phyloP scores from a whole-genome alignment of 2,888 invertebrate species.

The Eurois occulta region DNA sequence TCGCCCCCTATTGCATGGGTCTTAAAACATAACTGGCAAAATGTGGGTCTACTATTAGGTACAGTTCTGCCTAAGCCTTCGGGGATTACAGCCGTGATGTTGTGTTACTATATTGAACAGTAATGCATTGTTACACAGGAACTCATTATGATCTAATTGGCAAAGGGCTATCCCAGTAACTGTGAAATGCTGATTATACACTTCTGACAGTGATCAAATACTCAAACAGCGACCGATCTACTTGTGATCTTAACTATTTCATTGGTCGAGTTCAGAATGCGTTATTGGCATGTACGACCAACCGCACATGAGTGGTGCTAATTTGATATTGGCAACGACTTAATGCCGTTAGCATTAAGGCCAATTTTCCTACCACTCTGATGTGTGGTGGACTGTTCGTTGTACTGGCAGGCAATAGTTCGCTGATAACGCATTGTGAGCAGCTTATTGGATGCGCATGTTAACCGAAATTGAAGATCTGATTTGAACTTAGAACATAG shows the following conservation, averaged over 20 bases:
- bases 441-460: slow-evolving; percentile 54
- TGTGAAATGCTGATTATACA: slow-evolving; percentile 3
- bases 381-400: background rate
- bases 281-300: slow-evolving; percentile 30
- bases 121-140: background rate
- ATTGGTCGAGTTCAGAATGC: slow-evolving; percentile 20
- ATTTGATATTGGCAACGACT: background rate
- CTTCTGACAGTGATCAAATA: slow-evolving; percentile 10
- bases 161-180: slow-evolving; percentile 1
- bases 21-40: too few relatives aligned
- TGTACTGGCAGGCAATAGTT: slow-evolving; percentile 30
- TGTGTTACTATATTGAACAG: background rate
- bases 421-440: slow-evolving; percentile 32
- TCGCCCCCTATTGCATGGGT: too few relatives aligned
- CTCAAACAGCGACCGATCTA: background rate
- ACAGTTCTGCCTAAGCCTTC: too few relatives aligned
- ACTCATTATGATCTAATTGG: slow-evolving; percentile 17
- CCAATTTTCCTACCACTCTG: background rate
- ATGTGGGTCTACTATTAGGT: too few relatives aligned
- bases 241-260: slow-evolving; percentile 26
- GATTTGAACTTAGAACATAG: slow-evolving; percentile 23
- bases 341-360: background rate
- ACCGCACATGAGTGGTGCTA: background rate
- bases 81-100: too few relatives aligned
- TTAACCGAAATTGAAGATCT: slow-evolving; percentile 31